Evolutionary conservation across 2,113 vertebrate genomes (phyloP).

Genomic region (Morone chrysops): DNA sequence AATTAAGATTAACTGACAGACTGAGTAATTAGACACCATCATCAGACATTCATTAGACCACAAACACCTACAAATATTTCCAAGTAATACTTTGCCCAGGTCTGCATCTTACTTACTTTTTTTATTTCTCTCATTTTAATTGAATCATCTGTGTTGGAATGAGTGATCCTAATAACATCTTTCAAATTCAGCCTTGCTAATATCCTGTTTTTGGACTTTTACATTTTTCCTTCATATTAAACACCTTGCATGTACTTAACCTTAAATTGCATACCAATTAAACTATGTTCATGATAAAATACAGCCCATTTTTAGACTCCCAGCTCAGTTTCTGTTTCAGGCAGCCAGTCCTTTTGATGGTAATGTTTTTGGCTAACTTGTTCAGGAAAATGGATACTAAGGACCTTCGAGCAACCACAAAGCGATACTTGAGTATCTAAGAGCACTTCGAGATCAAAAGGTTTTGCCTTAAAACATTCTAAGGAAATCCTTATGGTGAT

Average conservation of each 20-base stretch:
- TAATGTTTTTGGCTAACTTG: background rate
- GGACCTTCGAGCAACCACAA: background rate
- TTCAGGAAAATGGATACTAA: no score
- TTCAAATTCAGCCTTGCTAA: constrained; percentile 30
- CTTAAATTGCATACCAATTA: background rate
- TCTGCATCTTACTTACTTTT: constrained; percentile 10
- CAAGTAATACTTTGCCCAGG: constrained; percentile 56
- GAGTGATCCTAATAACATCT: constrained; percentile 13
- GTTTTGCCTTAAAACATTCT: background rate
- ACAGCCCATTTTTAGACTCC: background rate
- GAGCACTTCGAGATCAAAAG: background rate
- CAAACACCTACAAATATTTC: constrained; percentile 28
- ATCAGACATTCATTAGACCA: background rate
- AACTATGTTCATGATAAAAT: constrained; percentile 18
- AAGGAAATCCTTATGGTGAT: background rate
- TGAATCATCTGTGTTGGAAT: background rate
- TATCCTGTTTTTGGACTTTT: constrained; percentile 35
- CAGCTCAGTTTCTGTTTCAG: background rate
- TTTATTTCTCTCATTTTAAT: constrained; percentile 3
- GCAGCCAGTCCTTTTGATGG: background rate
- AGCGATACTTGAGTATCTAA: background rate
- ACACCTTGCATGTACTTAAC: constrained; percentile 41
- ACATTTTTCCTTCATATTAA: constrained; percentile 24
- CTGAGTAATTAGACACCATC: background rate
- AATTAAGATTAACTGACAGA: background rate